Evolutionary conservation across 1,140 invertebrate species (phyloP).

Genomic region (Anastrepha ludens): DNA sequence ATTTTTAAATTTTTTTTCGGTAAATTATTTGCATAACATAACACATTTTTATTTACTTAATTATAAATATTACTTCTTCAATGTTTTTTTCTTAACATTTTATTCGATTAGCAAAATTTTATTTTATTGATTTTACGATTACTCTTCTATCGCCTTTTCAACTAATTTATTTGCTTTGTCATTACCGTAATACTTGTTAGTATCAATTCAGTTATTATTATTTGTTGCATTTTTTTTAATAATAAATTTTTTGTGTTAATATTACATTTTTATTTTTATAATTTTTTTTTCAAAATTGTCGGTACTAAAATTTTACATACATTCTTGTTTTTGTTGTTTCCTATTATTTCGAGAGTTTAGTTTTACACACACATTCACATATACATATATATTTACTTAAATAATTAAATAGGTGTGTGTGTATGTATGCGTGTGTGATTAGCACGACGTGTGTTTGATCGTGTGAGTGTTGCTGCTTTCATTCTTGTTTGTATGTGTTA

Average conservation of each 20-base stretch:
- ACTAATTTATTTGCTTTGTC: neutral
- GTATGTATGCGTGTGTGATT: constrained; percentile 7
- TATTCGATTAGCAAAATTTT: no score
- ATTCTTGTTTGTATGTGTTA: neutral
- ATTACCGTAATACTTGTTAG: neutral
- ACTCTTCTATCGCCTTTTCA: no score
- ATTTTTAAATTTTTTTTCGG: no score
- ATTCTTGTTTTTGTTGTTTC: constrained; percentile 12
- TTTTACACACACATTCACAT: constrained; percentile 20
- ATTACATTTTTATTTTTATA: neutral
- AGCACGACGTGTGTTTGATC: neutral
- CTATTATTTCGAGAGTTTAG: constrained; percentile 3
- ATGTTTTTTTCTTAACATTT: no score
- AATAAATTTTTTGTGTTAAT: neutral
- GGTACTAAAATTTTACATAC: constrained; percentile 40
- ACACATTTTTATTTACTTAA: no score
- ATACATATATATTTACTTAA: constrained; percentile 41
- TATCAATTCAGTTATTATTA: neutral
- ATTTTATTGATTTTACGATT: no score
- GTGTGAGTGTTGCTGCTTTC: constrained; percentile 9
- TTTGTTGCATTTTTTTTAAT: neutral
- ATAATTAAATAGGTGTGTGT: constrained; percentile 29
- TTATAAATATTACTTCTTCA: no score
- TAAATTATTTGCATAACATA: no score
- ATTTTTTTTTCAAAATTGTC: neutral